Evolutionary conservation across 2,113 vertebrate genomes (phyloP), one percentile per base, ranked within the genome.

Genomic region (Epinephelus fuscoguttatus): DNA sequence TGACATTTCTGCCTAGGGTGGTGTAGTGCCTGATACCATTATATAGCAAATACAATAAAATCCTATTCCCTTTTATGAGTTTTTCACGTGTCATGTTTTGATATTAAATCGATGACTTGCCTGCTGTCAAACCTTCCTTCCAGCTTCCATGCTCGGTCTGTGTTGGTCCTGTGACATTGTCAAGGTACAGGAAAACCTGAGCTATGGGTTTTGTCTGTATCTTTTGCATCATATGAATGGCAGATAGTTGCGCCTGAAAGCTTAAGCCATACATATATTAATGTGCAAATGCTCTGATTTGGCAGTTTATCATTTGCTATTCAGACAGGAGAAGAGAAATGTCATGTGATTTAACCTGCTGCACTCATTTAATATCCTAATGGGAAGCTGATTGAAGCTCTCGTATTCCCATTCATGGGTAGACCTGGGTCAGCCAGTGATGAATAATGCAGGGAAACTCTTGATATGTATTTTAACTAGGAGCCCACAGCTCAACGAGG

Each of bases 31-130:
- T 82, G 70, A 78, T 81, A 64, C 69, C 3, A 59, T 81, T 80
- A 75, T 72, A 87, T 23, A 89, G 71, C 73, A 78, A 88, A 91
- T 87, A 72, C 49, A 89, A 86, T 82, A 86, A 94, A 92, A 83
- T 45, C 75, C 59, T 88, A 66, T 83, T 89, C 47, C 30, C 55
- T 79, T 86, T 86, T 68, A 85, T 87, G 59, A 63, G 77, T 18
- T 78, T 80, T 85, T 47, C 42, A 27, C 3, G 75, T 85, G 76
- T 89, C 37, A 19, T 89, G 74, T 73, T 84, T 42, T 88, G 78
- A 47, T 85, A 75, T 76, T 50, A 49, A 87, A 87, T 80, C 66
- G 68, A 50, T 73, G 25, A 40, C 0, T 80, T 18, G 15, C 19
- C 23, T 49, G 23, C 75, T 85, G 23, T 30, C 42, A 47, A 15